phyloP scores from a whole-genome alignment of 2,797 vertebrate genomes.

The Loriculus beryllinus region DNA sequence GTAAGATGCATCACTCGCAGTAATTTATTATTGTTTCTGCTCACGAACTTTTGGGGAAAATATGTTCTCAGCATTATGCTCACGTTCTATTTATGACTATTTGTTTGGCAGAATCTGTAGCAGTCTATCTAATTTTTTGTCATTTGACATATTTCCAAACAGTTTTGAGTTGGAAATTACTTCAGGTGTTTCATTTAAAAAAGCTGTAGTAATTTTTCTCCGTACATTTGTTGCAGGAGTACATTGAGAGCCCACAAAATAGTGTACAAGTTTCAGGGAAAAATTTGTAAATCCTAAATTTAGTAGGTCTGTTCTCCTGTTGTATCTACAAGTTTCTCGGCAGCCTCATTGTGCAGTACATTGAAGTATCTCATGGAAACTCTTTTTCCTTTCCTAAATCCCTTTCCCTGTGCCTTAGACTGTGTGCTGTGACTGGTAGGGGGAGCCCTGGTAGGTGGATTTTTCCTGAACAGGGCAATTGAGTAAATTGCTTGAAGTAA shows the following conservation, averaged over 20 bases:
- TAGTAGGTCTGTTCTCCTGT: not conserved
- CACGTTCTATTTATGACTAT: not conserved
- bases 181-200: not conserved
- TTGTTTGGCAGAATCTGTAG: not conserved
- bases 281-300: not conserved
- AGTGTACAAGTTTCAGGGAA: not conserved
- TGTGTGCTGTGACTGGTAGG: rapidly evolving
- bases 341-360: not conserved
- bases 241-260: not conserved
- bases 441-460: not conserved
- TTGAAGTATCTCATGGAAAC: not conserved
- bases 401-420: not conserved
- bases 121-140: not conserved
- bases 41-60: not conserved
- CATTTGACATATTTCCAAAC: not conserved
- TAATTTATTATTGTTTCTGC: not conserved
- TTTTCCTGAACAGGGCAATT: not conserved
- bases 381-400: not conserved
- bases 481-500: not conserved
- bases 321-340: not conserved
- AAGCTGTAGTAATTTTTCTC: not conserved
- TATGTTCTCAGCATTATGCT: not conserved
- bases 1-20: not conserved
- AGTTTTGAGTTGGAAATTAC: not conserved
- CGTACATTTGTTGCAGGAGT: not conserved